Evolutionary conservation across 1,140 invertebrate genomes (phyloP).

Genomic region (Dreissena polymorpha): DNA sequence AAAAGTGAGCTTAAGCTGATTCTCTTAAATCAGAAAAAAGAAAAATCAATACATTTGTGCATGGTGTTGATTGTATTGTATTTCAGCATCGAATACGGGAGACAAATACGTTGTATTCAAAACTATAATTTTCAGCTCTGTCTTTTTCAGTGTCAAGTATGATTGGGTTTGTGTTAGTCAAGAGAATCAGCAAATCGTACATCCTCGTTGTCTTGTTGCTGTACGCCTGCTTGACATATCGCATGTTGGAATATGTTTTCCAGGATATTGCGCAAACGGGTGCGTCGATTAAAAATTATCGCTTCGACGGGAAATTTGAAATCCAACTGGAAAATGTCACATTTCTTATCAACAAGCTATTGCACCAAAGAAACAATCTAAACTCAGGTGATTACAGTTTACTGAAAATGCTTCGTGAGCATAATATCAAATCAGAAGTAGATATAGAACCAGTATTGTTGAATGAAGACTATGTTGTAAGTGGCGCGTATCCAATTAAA

Average conservation of each 20-base stretch:
- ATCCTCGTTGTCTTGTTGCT: conserved; percentile 27
- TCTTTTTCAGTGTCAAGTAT: background rate
- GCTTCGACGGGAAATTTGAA: conserved; percentile 8
- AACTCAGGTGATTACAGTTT: background rate
- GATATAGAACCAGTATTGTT: background rate
- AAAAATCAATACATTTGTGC: too few species aligned
- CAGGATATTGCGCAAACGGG: background rate
- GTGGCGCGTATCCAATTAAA: too few species aligned
- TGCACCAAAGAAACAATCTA: background rate
- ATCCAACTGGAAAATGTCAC: too few species aligned
- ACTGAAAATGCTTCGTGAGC: background rate
- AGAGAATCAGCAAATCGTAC: conserved; percentile 19
- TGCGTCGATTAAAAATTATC: conserved; percentile 1
- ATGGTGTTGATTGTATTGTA: too few species aligned
- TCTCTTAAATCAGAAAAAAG: too few species aligned
- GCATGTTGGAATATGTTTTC: conserved; percentile 24
- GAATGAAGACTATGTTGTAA: background rate
- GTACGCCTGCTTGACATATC: conserved; percentile 43
- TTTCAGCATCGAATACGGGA: too few species aligned
- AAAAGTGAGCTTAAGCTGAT: too few species aligned
- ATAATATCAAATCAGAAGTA: background rate
- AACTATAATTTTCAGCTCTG: too few species aligned
- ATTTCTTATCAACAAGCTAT: conserved; percentile 2
- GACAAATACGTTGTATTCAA: too few species aligned
- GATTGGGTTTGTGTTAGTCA: conserved; percentile 13